Percentiles rank a stretch among this genome's conserved stretches.
phyloP scores from a whole-genome alignment of 2,888 invertebrate species.

The Erebia ligea region DNA sequence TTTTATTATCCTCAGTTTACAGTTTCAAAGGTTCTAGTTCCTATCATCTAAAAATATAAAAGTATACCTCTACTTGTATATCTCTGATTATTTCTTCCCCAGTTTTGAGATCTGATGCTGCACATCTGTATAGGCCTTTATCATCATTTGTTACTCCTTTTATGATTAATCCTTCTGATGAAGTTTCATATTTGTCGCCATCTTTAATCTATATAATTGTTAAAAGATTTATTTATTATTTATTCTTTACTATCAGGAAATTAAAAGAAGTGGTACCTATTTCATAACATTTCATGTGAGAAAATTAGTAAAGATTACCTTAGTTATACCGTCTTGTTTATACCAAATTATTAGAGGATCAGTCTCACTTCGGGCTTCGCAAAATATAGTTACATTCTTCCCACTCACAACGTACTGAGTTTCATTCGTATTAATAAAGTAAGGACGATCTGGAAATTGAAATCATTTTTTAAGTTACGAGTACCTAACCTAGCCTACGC shows the following conservation, averaged over 20 bases:
- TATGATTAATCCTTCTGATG: slow-evolving; percentile 53
- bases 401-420: slow-evolving; percentile 58
- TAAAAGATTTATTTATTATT: too few relatives aligned
- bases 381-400: slow-evolving; percentile 55
- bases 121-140: slow-evolving; percentile 53
- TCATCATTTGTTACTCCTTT: slow-evolving; percentile 51
- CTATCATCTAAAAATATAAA: background rate
- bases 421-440: slow-evolving; percentile 55
- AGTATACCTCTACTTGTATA: slow-evolving; percentile 52
- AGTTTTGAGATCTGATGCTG: slow-evolving; percentile 48
- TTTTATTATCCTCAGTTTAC: background rate
- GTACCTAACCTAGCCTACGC: too few relatives aligned
- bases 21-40: background rate
- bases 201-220: slow-evolving; percentile 45
- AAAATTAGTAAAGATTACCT: slow-evolving; percentile 46
- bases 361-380: slow-evolving; percentile 59
- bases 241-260: too few relatives aligned
- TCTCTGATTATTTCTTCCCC: slow-evolving; percentile 50
- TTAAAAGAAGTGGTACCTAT: background rate
- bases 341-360: slow-evolving; percentile 60
- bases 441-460: slow-evolving; percentile 55
- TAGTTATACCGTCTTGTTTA: slow-evolving; percentile 51
- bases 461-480: background rate
- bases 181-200: slow-evolving; percentile 56
- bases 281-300: background rate